Evolutionary conservation across 2,113 vertebrate genomes (phyloP).

Genomic region (Ciconia boyciana): DNA sequence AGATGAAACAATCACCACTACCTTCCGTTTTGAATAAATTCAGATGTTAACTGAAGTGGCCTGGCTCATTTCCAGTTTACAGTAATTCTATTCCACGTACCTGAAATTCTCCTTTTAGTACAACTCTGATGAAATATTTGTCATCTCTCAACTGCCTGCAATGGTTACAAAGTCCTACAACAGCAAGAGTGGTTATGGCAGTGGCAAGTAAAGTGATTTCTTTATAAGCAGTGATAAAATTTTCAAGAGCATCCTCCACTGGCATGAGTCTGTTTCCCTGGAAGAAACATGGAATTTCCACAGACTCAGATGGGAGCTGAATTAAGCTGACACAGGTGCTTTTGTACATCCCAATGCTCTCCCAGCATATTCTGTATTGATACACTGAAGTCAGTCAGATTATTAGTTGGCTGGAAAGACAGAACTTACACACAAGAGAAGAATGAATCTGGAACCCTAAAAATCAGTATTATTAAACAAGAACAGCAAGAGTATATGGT

Average conservation of each 20-base stretch:
- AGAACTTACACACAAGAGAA: neutral
- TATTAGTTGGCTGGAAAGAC: neutral
- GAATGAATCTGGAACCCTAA: neutral
- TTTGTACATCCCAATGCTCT: neutral
- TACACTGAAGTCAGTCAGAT: neutral
- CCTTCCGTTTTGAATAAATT: conserved; percentile 29
- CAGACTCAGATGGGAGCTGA: neutral
- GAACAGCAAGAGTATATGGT: neutral
- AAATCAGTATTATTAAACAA: neutral
- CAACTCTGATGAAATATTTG: neutral
- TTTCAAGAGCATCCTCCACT: neutral
- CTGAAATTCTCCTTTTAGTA: conserved; percentile 22
- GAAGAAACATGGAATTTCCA: neutral
- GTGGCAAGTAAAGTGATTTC: neutral
- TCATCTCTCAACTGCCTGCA: neutral
- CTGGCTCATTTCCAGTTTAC: conserved; percentile 15
- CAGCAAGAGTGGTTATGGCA: neutral
- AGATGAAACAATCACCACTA: conserved; percentile 16
- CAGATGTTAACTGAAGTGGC: neutral
- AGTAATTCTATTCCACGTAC: neutral
- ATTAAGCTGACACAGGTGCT: neutral
- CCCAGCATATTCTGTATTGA: neutral
- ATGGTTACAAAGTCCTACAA: neutral
- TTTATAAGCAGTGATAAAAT: neutral
- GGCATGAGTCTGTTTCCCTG: neutral